A percentile compares a stretch with the other conserved stretches of the same genome.
These are phyloP conservation scores for Prunella strophiata DNA, from an alignment of 2,797 vertebrate species.

Conservation along the genomic window DNA sequence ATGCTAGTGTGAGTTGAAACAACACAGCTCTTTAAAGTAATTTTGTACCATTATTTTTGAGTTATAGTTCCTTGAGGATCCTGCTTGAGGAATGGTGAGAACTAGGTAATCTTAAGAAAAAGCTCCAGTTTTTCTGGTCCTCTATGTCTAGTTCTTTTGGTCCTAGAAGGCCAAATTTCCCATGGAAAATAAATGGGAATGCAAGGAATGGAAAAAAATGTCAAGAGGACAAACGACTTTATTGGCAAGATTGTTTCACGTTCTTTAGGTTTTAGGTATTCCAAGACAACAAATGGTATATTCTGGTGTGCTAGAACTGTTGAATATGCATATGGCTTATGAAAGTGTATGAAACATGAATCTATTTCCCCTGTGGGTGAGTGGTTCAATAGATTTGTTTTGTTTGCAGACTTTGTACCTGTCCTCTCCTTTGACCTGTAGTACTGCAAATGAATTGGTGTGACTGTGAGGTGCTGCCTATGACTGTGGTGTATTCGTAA, in stretches of 20 bases:
- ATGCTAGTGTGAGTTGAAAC: neutral
- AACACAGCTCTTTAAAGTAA: neutral
- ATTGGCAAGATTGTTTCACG: neutral
- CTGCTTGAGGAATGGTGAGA: neutral
- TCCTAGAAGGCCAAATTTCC: neutral
- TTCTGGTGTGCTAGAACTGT: neutral
- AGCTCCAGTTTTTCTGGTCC: neutral
- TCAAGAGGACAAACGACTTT: neutral
- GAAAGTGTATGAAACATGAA: neutral
- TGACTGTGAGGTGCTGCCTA: neutral
- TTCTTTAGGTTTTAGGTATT: neutral
- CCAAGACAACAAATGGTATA: neutral
- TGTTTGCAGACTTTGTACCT: neutral
- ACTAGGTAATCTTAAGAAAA: neutral
- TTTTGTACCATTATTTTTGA: neutral
- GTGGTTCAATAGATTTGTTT: neutral
- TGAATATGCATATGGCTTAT: neutral
- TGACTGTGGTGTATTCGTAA: neutral
- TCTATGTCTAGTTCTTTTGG: neutral
- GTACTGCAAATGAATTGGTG: neutral
- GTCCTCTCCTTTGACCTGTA: neutral
- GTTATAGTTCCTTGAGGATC: neutral
- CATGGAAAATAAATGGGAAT: neutral
- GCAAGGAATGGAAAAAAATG: neutral
- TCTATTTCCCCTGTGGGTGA: neutral